These are phyloP conservation scores for Poicephalus meyeri DNA, from an alignment of 2,113 vertebrate species.

Conservation along the genomic window DNA sequence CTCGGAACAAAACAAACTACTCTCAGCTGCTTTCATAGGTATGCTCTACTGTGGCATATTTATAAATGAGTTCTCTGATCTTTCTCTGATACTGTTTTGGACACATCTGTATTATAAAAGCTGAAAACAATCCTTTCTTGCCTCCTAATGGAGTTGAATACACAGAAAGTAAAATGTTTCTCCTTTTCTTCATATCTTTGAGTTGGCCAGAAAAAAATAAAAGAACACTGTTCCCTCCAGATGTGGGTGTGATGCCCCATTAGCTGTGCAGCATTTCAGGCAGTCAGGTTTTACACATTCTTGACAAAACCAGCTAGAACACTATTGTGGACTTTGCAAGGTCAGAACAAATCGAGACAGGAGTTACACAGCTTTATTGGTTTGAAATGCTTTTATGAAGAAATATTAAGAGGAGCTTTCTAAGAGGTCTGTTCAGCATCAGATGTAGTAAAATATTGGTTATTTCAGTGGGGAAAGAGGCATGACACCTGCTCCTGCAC, in stretches of 20 bases:
- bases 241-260: background rate
- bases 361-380: accelerated
- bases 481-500: background rate
- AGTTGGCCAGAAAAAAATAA: background rate
- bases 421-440: background rate
- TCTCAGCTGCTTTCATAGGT: background rate
- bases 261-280: background rate
- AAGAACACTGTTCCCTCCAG: background rate
- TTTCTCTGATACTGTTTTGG: background rate
- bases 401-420: background rate
- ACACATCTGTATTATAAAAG: background rate
- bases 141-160: background rate
- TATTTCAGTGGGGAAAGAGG: background rate
- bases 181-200: background rate
- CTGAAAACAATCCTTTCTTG: background rate
- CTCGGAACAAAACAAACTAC: background rate
- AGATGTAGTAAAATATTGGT: too few relatives aligned
- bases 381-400: background rate
- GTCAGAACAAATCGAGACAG: background rate
- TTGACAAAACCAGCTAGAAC: background rate
- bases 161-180: background rate
- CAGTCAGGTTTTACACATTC: background rate
- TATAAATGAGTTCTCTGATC: background rate
- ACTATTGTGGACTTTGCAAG: background rate
- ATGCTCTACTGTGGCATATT: background rate